These are phyloP conservation scores for Neoseiulus cucumeris DNA, from an alignment of 1,140 invertebrate genomes.

Conservation along the genomic window DNA sequence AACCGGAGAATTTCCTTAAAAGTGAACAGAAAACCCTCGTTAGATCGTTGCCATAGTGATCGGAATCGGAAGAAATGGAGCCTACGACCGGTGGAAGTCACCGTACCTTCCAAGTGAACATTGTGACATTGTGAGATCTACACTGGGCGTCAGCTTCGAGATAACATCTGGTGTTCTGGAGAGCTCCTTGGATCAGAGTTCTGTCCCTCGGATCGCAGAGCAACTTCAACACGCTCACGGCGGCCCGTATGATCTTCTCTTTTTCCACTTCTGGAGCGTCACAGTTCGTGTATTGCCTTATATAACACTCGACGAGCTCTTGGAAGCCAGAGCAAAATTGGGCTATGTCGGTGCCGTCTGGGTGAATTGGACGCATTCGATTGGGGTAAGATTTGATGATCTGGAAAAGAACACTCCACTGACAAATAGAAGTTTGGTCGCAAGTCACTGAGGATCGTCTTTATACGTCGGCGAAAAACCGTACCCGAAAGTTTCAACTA, in stretches of 20 bases:
- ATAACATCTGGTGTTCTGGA: not conserved
- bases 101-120: slow-evolving; percentile 8
- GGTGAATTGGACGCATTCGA: not conserved
- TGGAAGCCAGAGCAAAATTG: slow-evolving; percentile 22
- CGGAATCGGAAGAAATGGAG: too few relatives aligned
- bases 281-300: slow-evolving; percentile 14
- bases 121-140: not conserved
- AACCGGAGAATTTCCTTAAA: not conserved
- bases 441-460: too few relatives aligned
- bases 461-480: too few relatives aligned
- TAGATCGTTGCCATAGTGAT: too few relatives aligned
- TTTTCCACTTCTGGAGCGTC: not conserved
- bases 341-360: slow-evolving; percentile 10
- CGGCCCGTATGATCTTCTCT: not conserved
- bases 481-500: not conserved
- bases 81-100: too few relatives aligned
- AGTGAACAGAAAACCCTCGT: not conserved
- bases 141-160: not conserved
- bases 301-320: slow-evolving; percentile 20
- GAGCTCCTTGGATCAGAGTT: not conserved
- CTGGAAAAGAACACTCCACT: not conserved
- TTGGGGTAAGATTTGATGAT: not conserved
- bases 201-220: not conserved
- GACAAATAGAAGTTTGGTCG: not conserved
- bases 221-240: not conserved